Conservation (phyloP, 2,113 vertebrate genomes). For the Xiphophorus hellerii region DNA sequence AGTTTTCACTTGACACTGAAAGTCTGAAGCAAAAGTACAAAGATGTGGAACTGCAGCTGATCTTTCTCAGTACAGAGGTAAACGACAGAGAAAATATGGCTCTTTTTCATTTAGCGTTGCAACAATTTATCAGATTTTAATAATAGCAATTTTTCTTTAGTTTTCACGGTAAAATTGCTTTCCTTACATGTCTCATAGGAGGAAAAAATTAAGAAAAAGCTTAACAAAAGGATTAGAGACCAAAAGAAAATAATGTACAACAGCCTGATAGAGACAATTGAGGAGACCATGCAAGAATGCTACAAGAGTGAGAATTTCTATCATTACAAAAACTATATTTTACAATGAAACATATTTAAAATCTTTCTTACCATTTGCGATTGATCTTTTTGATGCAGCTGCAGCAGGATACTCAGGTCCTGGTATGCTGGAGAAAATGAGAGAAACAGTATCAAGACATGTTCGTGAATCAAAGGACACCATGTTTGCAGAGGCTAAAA, state of each 20-base stretch:
- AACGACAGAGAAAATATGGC: not conserved
- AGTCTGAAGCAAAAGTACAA: conserved; percentile 1
- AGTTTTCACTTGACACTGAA: conserved; percentile 41
- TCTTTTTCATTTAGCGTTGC: not conserved
- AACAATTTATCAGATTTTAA: not conserved
- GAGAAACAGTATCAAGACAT: not conserved
- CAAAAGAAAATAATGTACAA: conserved; percentile 50
- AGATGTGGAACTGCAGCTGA: conserved; percentile 23
- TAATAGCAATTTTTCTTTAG: not conserved
- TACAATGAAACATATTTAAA: not conserved
- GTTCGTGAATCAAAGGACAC: not conserved
- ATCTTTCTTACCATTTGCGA: not conserved
- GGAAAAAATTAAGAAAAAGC: conserved; percentile 1
- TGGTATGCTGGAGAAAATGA: conserved; percentile 1
- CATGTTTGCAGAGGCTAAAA: conserved; percentile 18
- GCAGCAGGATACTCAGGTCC: not conserved
- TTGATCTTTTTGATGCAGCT: conserved; percentile 12
- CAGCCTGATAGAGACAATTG: conserved; percentile 27
- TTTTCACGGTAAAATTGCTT: not conserved
- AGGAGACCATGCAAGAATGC: conserved; percentile 27
- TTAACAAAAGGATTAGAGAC: conserved; percentile 2
- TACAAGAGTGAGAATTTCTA: conserved; percentile 41
- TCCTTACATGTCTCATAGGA: not conserved
- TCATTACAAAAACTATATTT: not conserved
- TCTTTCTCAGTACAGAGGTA: conserved; percentile 31